Percentiles rank a stretch among this genome's conserved stretches.
Conservation (phyloP, 2,888 invertebrate species). For the Drosophila affinis region DNA sequence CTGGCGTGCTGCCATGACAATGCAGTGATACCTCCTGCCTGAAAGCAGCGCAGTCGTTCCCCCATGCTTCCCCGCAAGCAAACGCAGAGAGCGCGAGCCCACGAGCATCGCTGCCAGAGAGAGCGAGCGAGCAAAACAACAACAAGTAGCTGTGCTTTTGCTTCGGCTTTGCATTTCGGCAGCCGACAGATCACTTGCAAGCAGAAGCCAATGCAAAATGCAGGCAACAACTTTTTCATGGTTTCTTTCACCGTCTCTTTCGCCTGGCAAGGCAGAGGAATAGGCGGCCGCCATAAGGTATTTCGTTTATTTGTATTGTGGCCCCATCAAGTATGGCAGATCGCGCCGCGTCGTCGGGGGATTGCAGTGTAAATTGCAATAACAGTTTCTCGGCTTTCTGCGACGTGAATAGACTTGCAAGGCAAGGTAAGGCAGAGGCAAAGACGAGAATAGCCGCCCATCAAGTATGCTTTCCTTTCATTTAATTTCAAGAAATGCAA, state of each 20-base stretch:
- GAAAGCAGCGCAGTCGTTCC: neutral
- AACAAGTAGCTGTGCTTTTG: too few relatives aligned
- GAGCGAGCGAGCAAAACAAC: neutral
- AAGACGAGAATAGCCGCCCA: too few relatives aligned
- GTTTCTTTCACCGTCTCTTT: neutral
- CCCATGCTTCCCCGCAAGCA: neutral
- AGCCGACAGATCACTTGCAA: neutral
- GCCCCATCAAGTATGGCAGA: neutral
- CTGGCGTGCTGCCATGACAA: conserved; percentile 50
- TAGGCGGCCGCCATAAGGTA: too few relatives aligned
- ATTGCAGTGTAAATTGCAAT: too few relatives aligned
- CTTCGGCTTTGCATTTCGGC: too few relatives aligned
- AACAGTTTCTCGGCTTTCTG: neutral
- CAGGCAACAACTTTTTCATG: neutral
- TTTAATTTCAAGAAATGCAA: too few relatives aligned
- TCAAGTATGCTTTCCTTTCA: neutral
- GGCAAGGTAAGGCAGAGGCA: too few relatives aligned
- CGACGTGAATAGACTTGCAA: neutral
- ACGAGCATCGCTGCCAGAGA: neutral
- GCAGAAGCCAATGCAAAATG: neutral
- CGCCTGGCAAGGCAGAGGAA: neutral
- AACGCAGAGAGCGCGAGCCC: neutral
- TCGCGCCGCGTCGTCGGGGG: neutral
- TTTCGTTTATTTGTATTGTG: too few relatives aligned
- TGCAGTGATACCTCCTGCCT: conserved; percentile 47